Evolutionary conservation across 2,113 vertebrate species (phyloP), one percentile per base, ranked within the genome.

Genomic region (Ceyx margarethae): DNA sequence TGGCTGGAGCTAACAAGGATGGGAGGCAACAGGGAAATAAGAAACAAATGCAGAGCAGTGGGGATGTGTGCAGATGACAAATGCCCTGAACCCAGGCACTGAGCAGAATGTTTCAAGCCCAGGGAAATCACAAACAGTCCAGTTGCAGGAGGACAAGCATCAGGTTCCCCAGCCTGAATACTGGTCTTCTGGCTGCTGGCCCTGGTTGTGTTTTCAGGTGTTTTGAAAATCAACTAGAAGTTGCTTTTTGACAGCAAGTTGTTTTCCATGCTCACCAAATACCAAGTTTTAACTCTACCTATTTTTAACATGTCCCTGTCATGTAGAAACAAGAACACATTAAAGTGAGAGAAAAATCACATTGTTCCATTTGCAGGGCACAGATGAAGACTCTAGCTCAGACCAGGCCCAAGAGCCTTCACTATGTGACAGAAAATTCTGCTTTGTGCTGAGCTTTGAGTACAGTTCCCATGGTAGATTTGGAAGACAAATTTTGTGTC

Each of bases 91-190:
- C 60, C 29, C 84, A 91, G 56, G 81, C 35, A 54, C 58, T 2
- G 15, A 85, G 58, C 7, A 74, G 45, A 79, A 10, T 58, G 87
- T 80, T 89, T 94, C 87, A 92, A 95, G 85, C 87, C 46, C 81
- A 82, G 66, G 28, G 64, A 87, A 92, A 65, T 61, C 25, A 80
- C 64, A 57, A 77, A 42, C 54, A 85, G 91, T 66, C 75, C 87
- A 76, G 8, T 66, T 89, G 62, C 90, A 92, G 91, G 89, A 94
- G 94, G 89, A 81, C 62, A 91, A 91, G 72, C 93, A 92, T 91
- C 85, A 91, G 75, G 89, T 87, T 89, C 94, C 93, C 87, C 94
- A 95, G 94, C 91, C 82, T 91, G 81, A 95, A 62, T 9, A 26
- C 50, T 2, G 13, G 62, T 85, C 84, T 87, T 53, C 78, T 0